phyloP scores from a whole-genome alignment of 2,113 vertebrate genomes.

The Hipposideros armiger region DNA sequence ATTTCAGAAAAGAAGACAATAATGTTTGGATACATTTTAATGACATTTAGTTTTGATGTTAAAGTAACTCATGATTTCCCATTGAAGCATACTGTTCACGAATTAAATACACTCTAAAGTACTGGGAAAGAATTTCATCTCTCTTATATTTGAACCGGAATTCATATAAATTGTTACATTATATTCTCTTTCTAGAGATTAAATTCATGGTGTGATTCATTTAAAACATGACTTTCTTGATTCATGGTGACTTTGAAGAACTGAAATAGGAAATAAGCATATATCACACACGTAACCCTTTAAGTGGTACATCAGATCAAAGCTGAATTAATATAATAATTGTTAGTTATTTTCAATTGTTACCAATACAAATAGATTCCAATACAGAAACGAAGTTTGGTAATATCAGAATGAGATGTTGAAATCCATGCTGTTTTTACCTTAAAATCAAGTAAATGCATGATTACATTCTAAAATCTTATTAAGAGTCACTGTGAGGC shows the following conservation, averaged over 20 bases:
- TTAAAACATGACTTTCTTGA: conserved; percentile 77
- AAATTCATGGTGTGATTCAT: conserved; percentile 63
- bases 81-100: not conserved
- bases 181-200: conserved; percentile 79
- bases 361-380: conserved; percentile 37
- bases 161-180: conserved; percentile 70
- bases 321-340: conserved; percentile 43
- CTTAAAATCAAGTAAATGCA: conserved; percentile 51
- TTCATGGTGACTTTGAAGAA: conserved; percentile 64
- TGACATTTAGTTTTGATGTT: conserved; percentile 53
- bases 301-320: not conserved
- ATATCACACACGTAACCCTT: not conserved
- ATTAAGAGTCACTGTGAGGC: conserved; percentile 15
- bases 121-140: conserved; percentile 41
- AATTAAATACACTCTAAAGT: conserved; percentile 69
- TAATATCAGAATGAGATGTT: not conserved
- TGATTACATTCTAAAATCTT: conserved; percentile 17
- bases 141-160: conserved; percentile 56
- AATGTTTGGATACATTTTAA: conserved; percentile 43
- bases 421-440: conserved; percentile 36
- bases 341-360: conserved; percentile 49
- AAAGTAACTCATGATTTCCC: not conserved
- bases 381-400: conserved; percentile 33
- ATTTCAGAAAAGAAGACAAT: conserved; percentile 57
- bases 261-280: conserved; percentile 65